Evolutionary conservation across 2,113 vertebrate genomes (phyloP).

Genomic region (Psophia crepitans): DNA sequence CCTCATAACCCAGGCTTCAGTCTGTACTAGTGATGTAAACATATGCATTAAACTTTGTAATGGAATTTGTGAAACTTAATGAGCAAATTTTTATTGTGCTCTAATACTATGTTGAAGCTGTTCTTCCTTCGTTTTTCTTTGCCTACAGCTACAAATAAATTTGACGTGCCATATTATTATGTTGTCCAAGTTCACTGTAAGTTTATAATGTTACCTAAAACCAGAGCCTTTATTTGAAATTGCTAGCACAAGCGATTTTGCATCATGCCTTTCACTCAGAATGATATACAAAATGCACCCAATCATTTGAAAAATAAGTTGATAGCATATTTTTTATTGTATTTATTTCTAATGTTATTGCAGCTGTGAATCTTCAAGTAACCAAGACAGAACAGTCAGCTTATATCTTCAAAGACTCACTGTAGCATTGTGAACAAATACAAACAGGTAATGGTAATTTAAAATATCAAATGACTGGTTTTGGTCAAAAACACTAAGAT

Average conservation of each 20-base stretch:
- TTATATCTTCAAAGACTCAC: not conserved
- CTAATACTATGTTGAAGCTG: not conserved
- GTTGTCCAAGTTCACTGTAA: conserved; percentile 28
- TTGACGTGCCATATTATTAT: conserved; percentile 41
- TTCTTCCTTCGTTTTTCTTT: conserved; percentile 48
- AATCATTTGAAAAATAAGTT: not conserved
- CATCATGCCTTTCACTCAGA: not conserved
- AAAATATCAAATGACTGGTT: not conserved
- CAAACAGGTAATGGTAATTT: not conserved
- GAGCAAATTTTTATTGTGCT: conserved; percentile 48
- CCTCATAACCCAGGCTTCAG: not conserved
- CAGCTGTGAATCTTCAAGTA: not conserved
- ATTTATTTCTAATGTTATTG: not conserved
- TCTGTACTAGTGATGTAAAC: conserved; percentile 28
- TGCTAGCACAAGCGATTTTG: conserved; percentile 15
- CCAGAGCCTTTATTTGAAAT: conserved; percentile 11
- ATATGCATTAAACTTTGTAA: conserved; percentile 46
- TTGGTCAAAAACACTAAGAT: not conserved
- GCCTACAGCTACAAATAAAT: conserved; percentile 57
- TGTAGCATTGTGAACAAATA: not conserved
- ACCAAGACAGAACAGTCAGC: not conserved
- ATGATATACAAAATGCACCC: not conserved
- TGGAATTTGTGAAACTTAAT: conserved; percentile 58
- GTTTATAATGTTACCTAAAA: conserved; percentile 36
- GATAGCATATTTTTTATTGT: not conserved